These are phyloP conservation scores for Porites divaricata DNA, from an alignment of 92 coral and sea anemone genomes.

Conservation along the genomic window DNA sequence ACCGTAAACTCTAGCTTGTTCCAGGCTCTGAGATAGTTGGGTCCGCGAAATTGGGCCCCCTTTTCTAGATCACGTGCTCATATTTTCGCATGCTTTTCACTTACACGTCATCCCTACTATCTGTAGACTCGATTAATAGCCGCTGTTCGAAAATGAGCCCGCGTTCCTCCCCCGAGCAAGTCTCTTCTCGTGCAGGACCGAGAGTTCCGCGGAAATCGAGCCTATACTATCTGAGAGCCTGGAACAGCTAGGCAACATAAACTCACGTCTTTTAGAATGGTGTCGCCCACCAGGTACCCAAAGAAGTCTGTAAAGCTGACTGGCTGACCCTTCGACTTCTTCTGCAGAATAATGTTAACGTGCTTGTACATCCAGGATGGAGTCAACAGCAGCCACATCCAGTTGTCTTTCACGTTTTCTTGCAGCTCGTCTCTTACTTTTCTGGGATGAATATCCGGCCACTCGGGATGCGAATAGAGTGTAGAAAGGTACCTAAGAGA, in stretches of 20 bases:
- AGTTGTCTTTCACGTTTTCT: slow-evolving; percentile 44
- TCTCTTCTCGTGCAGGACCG: no score
- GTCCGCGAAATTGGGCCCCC: no score
- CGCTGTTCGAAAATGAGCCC: no score
- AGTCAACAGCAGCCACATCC: slow-evolving; percentile 50
- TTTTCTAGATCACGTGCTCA: background rate
- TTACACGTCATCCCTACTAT: no score
- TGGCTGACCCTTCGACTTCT: slow-evolving; percentile 65
- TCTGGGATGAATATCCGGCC: slow-evolving; percentile 62
- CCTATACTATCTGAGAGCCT: background rate
- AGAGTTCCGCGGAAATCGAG: no score
- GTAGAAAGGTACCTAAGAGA: slow-evolving; percentile 71
- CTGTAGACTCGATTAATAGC: no score
- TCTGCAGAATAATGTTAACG: slow-evolving; percentile 32
- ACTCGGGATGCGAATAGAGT: slow-evolving; percentile 65
- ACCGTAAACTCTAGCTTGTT: no score
- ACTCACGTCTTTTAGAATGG: slow-evolving; percentile 65
- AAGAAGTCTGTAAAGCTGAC: slow-evolving; percentile 81
- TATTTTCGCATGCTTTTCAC: background rate
- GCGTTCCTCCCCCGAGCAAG: no score
- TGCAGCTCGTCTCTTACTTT: slow-evolving; percentile 56
- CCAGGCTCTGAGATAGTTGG: no score
- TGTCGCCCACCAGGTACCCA: slow-evolving; percentile 78
- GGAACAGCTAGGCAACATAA: background rate
- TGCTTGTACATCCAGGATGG: slow-evolving; percentile 63